Percentiles rank a stretch among this genome's conserved stretches.
Evolutionary conservation across 2,797 vertebrate species (phyloP).

Genomic region (Thaleichthys pacificus): DNA sequence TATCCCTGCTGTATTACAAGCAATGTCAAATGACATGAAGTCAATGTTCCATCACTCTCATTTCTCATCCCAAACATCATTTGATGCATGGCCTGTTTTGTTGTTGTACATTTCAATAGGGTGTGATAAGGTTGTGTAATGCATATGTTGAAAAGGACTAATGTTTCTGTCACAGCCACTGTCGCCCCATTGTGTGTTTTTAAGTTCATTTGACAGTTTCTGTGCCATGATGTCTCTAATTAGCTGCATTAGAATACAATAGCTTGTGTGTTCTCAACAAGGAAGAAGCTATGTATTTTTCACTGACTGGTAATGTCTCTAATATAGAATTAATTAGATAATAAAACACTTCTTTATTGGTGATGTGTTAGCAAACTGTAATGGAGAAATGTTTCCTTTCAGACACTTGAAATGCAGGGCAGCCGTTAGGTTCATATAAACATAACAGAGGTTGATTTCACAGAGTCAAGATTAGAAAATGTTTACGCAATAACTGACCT

Average conservation of each 20-base stretch:
- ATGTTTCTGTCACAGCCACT: neutral
- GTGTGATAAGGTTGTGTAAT: conserved; percentile 24
- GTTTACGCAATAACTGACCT: neutral
- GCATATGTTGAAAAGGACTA: conserved; percentile 19
- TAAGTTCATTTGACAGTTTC: neutral
- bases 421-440: neutral
- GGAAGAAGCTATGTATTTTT: neutral
- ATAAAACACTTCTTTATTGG: neutral
- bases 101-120: conserved; percentile 23
- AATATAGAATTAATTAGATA: too few species aligned
- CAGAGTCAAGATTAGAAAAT: neutral
- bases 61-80: too few species aligned
- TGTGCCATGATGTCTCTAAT: neutral
- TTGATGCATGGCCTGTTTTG: conserved; percentile 2
- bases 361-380: neutral
- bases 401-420: neutral
- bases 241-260: conserved; percentile 11
- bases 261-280: neutral
- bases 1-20: too few species aligned
- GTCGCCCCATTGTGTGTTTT: neutral
- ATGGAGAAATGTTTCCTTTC: neutral
- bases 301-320: too few species aligned
- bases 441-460: neutral
- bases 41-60: too few species aligned
- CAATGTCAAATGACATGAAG: too few species aligned